Conservation (phyloP, 2,797 vertebrate genomes). For the Falco rusticolus region DNA sequence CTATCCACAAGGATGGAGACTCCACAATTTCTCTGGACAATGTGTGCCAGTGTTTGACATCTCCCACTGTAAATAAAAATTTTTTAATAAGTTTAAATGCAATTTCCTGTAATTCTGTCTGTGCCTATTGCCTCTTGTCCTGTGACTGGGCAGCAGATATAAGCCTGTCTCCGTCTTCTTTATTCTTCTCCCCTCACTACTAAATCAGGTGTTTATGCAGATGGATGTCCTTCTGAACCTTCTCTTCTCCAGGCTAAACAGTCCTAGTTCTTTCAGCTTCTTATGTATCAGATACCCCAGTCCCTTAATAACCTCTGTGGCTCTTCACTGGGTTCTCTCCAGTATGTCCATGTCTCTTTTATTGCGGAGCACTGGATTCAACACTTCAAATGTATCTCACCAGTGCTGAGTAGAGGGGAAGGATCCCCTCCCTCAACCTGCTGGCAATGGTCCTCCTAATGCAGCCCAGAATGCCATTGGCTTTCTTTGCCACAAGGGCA, state of each 20-base stretch:
- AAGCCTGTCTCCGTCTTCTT: not conserved
- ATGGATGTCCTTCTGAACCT: not conserved
- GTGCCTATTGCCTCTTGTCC: not conserved
- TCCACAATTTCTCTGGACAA: not conserved
- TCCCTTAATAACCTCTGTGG: not conserved
- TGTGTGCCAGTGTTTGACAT: not conserved
- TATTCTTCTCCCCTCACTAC: not conserved
- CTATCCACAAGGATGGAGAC: not conserved
- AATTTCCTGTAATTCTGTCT: not conserved
- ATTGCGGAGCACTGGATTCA: not conserved
- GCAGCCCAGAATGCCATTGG: not conserved
- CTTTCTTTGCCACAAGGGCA: not conserved
- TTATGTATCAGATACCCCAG: not conserved
- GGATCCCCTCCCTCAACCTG: not conserved
- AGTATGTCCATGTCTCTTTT: not conserved
- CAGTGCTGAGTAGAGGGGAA: not conserved
- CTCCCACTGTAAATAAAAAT: not conserved
- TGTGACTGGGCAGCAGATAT: not conserved
- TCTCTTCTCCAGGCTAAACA: not conserved
- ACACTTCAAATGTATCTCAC: not conserved
- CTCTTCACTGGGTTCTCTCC: not conserved
- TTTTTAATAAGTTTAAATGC: not conserved
- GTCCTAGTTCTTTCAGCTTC: not conserved
- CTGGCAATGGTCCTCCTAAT: not conserved
- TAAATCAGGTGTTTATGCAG: not conserved